Evolutionary conservation across 2,113 vertebrate species (phyloP).

Genomic region (Hucho hucho): DNA sequence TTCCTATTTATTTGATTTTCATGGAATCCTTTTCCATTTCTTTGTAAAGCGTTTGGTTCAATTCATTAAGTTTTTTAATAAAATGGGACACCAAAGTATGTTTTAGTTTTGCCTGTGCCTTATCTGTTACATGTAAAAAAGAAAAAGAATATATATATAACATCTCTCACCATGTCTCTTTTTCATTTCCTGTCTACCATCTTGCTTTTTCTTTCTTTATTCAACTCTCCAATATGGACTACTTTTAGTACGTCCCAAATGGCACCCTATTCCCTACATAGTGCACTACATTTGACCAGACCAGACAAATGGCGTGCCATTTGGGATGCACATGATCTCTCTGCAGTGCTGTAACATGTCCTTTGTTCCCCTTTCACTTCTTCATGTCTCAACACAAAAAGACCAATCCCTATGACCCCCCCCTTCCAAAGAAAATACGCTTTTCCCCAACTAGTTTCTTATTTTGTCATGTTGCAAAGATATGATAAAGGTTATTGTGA

Average conservation of each 20-base stretch:
- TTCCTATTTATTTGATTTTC: slow-evolving; percentile 43
- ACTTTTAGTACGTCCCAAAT: no score
- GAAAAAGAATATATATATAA: no score
- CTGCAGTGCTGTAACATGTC: slow-evolving; percentile 22
- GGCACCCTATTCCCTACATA: background rate
- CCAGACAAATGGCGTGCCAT: no score
- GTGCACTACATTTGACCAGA: background rate
- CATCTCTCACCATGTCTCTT: background rate
- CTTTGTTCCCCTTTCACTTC: slow-evolving; percentile 6
- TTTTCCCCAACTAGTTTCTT: slow-evolving; percentile 42
- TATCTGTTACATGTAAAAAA: slow-evolving; percentile 15
- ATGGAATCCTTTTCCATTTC: slow-evolving; percentile 13
- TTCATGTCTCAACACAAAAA: slow-evolving; percentile 1
- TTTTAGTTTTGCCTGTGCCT: slow-evolving; percentile 60
- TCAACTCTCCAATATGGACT: no score
- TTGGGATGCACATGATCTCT: background rate
- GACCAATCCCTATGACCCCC: slow-evolving; percentile 19
- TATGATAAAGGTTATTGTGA: slow-evolving; percentile 62
- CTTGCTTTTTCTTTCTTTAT: no score
- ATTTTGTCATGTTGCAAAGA: slow-evolving; percentile 50
- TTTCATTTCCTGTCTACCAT: slow-evolving; percentile 27
- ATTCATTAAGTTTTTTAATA: slow-evolving; percentile 1
- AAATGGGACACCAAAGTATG: slow-evolving; percentile 47
- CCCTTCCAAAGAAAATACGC: background rate
- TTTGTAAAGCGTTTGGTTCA: slow-evolving; percentile 15